phyloP scores from a whole-genome alignment of 2,888 invertebrate genomes.

The Cephus spinipes region DNA sequence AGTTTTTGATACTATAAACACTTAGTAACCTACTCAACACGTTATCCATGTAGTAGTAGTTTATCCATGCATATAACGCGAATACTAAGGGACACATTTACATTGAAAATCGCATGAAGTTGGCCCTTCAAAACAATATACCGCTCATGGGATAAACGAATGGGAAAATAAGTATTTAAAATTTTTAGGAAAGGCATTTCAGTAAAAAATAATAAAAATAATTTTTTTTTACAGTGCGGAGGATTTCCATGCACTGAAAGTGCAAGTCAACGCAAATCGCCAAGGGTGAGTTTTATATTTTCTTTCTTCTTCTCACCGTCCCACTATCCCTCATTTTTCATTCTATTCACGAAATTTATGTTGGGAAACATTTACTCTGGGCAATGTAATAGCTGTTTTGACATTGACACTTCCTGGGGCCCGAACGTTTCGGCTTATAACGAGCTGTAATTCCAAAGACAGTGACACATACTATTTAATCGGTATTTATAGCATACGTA shows the following conservation, averaged over 20 bases:
- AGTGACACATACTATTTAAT: not conserved
- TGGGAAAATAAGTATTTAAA: not conserved
- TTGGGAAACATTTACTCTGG: not conserved
- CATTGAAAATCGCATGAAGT: not conserved
- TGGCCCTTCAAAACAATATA: not conserved
- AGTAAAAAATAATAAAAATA: not conserved
- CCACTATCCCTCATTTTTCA: not conserved
- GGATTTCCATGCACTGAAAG: slow-evolving; percentile 57
- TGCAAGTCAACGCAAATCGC: slow-evolving; percentile 51
- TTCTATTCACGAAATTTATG: not conserved
- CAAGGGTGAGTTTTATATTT: slow-evolving; percentile 52
- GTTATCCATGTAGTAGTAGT: not conserved
- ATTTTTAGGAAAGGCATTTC: not conserved
- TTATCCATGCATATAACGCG: not conserved
- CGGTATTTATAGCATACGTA: not conserved
- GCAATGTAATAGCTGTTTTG: not conserved
- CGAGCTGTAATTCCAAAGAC: not conserved
- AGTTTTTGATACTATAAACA: not conserved
- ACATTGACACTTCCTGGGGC: not conserved
- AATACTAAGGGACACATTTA: not conserved
- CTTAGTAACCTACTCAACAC: not conserved
- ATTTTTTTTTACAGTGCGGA: slow-evolving; percentile 55
- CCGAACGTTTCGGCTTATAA: not conserved
- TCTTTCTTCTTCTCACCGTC: not conserved
- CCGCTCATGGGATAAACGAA: not conserved